Percentiles rank a stretch among this genome's conserved stretches.
Conservation (phyloP, 2,888 invertebrate species). For the Lasioglossum oenotherae region DNA sequence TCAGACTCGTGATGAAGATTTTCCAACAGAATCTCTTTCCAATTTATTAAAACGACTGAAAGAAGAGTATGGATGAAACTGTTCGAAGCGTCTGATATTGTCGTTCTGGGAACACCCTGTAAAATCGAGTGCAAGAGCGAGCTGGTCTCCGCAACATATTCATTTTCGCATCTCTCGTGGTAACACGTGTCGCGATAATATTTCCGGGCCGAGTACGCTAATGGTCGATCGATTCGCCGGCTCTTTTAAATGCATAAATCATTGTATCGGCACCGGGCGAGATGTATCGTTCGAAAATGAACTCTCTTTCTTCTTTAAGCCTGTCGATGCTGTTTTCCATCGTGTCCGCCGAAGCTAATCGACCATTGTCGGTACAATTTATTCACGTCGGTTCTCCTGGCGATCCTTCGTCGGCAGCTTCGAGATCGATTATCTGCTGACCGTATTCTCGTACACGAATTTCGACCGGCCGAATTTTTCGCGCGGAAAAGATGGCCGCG, state of each 20-base stretch:
- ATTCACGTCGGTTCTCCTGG: slow-evolving; percentile 5
- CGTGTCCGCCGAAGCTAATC: background rate
- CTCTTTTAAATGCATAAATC: slow-evolving; percentile 55
- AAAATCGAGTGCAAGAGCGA: slow-evolving; percentile 18
- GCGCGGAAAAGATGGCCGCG: background rate
- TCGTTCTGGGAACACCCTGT: background rate
- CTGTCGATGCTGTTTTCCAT: slow-evolving; percentile 43
- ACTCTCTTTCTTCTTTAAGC: slow-evolving; percentile 38
- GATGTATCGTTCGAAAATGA: slow-evolving; percentile 43
- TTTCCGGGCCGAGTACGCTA: slow-evolving; percentile 50
- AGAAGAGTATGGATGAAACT: too few species aligned
- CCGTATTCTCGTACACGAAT: background rate
- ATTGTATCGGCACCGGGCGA: slow-evolving; percentile 19
- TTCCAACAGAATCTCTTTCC: too few species aligned
- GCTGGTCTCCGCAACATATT: slow-evolving; percentile 44
- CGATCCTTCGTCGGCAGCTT: background rate
- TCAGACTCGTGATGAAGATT: too few species aligned
- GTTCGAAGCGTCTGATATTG: background rate
- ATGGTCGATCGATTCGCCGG: slow-evolving; percentile 60
- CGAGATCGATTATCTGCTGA: background rate
- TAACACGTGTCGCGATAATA: slow-evolving; percentile 55
- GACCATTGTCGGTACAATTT: slow-evolving; percentile 24
- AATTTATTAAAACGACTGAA: too few species aligned
- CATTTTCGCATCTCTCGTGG: slow-evolving; percentile 52
- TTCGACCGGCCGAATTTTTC: background rate